phyloP scores from a whole-genome alignment of 2,113 vertebrate genomes.

The Syngnathus scovelli region DNA sequence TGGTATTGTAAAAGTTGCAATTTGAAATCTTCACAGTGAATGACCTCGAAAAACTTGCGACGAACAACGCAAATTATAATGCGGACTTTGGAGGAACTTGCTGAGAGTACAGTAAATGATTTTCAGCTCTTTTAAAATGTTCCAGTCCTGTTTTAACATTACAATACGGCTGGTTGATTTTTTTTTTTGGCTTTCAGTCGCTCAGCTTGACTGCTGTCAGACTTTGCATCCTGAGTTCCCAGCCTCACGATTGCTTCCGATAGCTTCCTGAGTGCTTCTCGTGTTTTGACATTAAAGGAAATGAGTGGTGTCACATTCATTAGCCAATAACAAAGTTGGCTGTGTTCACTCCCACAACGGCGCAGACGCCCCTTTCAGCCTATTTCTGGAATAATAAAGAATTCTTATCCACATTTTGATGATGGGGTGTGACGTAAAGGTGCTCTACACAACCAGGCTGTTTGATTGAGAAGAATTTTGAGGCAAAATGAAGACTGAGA shows the following conservation, averaged over 20 bases:
- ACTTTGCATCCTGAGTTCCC: no score
- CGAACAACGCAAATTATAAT: constrained; percentile 42
- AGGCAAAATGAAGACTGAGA: background rate
- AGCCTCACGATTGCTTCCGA: no score
- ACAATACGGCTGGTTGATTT: background rate
- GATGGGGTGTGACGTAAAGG: background rate
- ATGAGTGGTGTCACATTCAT: no score
- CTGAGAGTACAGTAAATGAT: background rate
- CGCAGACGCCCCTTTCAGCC: no score
- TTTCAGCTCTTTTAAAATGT: background rate
- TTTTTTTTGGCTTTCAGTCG: no score
- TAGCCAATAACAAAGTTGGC: no score
- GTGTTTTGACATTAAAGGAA: no score
- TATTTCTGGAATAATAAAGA: no score
- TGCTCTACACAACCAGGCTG: background rate
- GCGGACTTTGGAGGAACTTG: constrained; percentile 31
- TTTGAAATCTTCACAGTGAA: constrained; percentile 63
- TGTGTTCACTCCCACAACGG: no score
- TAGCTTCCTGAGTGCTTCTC: no score
- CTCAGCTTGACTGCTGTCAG: no score
- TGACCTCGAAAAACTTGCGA: constrained; percentile 50
- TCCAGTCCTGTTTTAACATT: no score
- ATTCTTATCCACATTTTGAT: background rate
- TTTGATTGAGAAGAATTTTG: background rate
- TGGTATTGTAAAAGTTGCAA: constrained; percentile 60